A percentile compares a stretch with the other conserved stretches of the same genome.
phyloP scores from a whole-genome alignment of 2,888 invertebrate genomes.

The Rotaria sp. region DNA sequence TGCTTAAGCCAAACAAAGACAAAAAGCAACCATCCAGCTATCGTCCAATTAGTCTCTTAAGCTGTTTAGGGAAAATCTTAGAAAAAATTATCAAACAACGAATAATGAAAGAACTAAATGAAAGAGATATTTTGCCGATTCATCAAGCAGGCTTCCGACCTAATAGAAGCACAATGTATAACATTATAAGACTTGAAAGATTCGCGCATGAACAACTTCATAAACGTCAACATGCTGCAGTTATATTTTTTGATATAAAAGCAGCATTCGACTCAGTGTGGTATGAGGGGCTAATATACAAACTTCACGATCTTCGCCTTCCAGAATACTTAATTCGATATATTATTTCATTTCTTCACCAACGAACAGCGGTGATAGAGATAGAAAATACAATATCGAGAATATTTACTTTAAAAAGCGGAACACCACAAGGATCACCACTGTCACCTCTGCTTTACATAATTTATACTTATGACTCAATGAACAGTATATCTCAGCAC shows the following conservation, averaged over 20 bases:
- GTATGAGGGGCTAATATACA: slow-evolving; percentile 15
- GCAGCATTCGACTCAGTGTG: slow-evolving; percentile 32
- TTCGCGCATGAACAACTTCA: background rate
- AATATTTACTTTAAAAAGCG: background rate
- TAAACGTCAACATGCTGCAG: slow-evolving; percentile 18
- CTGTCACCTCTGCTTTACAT: slow-evolving; percentile 34
- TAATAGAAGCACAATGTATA: slow-evolving; percentile 15
- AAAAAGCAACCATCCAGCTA: background rate
- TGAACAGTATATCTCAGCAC: background rate
- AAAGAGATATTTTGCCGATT: slow-evolving; percentile 2
- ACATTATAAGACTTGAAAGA: background rate
- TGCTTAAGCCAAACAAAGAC: slow-evolving; percentile 32
- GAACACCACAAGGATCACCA: slow-evolving; percentile 33
- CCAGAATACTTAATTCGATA: background rate
- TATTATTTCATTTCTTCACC: slow-evolving; percentile 4
- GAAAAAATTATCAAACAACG: slow-evolving; percentile 32
- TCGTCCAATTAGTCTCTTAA: slow-evolving; percentile 29
- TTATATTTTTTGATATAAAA: slow-evolving; percentile 32
- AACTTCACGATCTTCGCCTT: background rate
- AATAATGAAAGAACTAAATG: slow-evolving; percentile 29
- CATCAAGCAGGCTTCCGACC: slow-evolving; percentile 33
- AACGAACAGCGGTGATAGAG: background rate
- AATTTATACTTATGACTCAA: slow-evolving; percentile 27
- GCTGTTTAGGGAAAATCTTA: background rate
- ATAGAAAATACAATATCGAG: background rate